phyloP scores from a whole-genome alignment of 2,888 invertebrate species.

The Odontothrips loti region DNA sequence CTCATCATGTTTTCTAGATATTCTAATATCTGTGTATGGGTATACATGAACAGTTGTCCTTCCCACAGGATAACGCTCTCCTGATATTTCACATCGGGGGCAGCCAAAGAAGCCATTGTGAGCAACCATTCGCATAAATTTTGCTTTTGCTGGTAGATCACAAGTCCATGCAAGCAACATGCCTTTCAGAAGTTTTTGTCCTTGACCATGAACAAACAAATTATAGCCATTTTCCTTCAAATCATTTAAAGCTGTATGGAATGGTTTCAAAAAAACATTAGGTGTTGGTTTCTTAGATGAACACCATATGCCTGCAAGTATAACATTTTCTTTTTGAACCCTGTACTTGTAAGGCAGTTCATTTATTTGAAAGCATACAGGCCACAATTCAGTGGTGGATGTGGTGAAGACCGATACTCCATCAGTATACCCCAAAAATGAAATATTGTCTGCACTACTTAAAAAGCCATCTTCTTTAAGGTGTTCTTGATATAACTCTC shows the following conservation, averaged over 20 bases:
- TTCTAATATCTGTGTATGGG: constrained; percentile 28
- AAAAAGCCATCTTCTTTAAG: constrained; percentile 34
- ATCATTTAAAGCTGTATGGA: constrained; percentile 29
- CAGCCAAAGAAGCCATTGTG: constrained; percentile 34
- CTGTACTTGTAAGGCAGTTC: constrained; percentile 36
- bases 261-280: constrained; percentile 32
- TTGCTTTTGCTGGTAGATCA: constrained; percentile 34
- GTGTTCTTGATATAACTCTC: constrained; percentile 29
- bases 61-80: constrained; percentile 26
- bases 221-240: constrained; percentile 29
- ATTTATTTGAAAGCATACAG: constrained; percentile 37
- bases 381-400: constrained; percentile 38
- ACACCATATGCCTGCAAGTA: constrained; percentile 33
- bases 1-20: constrained; percentile 29
- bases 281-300: constrained; percentile 29
- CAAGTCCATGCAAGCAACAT: constrained; percentile 32
- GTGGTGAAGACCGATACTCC: constrained; percentile 38
- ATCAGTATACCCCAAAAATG: constrained; percentile 39
- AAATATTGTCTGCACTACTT: constrained; percentile 34
- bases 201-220: not conserved
- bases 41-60: constrained; percentile 31
- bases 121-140: constrained; percentile 30
- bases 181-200: constrained; percentile 23
- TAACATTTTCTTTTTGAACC: constrained; percentile 35
- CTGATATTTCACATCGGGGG: constrained; percentile 29